These are phyloP conservation scores for Hippocampus zosterae DNA, from an alignment of 2,113 vertebrate species.

Conservation along the genomic window DNA sequence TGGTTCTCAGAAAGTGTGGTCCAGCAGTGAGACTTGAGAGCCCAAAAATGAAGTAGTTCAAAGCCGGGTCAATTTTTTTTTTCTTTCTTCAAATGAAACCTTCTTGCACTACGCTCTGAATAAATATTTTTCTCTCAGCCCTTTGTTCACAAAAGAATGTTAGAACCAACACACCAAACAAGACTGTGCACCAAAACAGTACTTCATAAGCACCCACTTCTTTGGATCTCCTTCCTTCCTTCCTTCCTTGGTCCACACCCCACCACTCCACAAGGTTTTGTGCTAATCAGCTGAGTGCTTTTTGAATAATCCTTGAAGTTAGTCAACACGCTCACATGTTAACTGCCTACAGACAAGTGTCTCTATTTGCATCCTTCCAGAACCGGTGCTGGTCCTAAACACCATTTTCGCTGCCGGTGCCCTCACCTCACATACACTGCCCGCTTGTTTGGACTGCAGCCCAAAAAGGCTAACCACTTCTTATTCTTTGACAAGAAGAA, in stretches of 20 bases:
- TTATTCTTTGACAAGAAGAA: constrained; percentile 7
- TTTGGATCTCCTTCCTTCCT: background rate
- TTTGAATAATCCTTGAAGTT: background rate
- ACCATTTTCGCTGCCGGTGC: constrained; percentile 13
- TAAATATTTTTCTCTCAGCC: no score
- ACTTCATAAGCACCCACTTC: background rate
- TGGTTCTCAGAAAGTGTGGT: no score
- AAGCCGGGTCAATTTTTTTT: no score
- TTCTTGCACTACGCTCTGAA: no score
- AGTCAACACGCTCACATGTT: background rate
- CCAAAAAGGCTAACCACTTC: constrained; percentile 21
- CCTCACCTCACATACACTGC: constrained; percentile 21
- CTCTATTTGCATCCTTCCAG: background rate
- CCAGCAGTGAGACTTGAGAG: no score
- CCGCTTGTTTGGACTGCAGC: constrained; percentile 31
- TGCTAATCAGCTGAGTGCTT: background rate
- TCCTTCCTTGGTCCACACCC: background rate
- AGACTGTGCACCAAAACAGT: background rate
- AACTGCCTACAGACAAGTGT: background rate
- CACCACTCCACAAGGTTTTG: background rate
- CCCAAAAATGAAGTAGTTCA: no score
- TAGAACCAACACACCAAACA: background rate
- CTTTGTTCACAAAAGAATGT: no score
- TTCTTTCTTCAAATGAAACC: no score
- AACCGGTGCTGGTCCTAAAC: background rate